phyloP scores from a whole-genome alignment of 2,113 vertebrate genomes.

The Cyprinus carpio region DNA sequence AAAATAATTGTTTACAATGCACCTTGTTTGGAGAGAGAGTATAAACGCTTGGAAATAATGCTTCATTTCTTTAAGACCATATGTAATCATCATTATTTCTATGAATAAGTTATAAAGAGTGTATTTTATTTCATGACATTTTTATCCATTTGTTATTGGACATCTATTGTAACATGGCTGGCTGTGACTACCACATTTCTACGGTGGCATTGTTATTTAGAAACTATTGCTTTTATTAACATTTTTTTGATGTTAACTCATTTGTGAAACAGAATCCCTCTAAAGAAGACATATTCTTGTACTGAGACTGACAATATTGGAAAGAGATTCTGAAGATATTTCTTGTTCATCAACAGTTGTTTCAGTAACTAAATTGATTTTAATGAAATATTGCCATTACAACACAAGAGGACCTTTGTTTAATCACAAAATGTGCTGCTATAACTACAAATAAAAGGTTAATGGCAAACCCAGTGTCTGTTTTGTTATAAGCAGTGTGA shows the following conservation, averaged over 20 bases:
- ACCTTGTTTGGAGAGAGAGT: neutral
- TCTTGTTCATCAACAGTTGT: too few relatives aligned
- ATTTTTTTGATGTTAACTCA: too few relatives aligned
- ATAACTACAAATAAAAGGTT: neutral
- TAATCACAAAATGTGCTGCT: neutral
- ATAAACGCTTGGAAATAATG: neutral
- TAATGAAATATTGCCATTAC: neutral
- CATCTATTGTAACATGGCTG: too few relatives aligned
- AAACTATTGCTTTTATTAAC: too few relatives aligned
- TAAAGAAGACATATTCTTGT: too few relatives aligned
- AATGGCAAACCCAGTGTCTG: neutral
- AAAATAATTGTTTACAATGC: neutral
- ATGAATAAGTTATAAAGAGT: too few relatives aligned
- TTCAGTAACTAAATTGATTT: neutral
- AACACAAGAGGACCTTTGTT: neutral
- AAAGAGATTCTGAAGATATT: too few relatives aligned
- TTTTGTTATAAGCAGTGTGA: neutral
- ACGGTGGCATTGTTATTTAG: too few relatives aligned
- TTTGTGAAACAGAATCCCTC: too few relatives aligned
- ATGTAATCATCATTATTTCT: neutral
- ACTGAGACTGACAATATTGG: too few relatives aligned
- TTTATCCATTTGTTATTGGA: neutral
- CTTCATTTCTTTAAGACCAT: neutral
- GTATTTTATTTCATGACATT: neutral
- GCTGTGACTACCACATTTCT: too few relatives aligned